phyloP scores from a whole-genome alignment of 2,113 vertebrate species.

The Cranoglanis bouderius region DNA sequence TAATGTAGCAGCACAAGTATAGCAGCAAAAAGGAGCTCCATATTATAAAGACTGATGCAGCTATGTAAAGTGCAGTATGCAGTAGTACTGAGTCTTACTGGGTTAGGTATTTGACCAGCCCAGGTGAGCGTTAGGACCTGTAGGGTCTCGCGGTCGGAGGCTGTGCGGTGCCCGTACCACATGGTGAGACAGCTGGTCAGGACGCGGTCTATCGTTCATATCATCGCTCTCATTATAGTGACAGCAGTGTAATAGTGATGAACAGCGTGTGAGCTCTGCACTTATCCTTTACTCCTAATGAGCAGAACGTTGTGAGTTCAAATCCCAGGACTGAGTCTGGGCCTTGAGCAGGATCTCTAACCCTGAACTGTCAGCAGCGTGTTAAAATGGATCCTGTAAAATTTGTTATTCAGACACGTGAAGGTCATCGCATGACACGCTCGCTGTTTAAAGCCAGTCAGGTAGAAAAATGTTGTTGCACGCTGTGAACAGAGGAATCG shows the following conservation, averaged over 20 bases:
- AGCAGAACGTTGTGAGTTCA: not conserved
- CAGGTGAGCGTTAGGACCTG: too few species aligned
- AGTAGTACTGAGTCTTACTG: too few species aligned
- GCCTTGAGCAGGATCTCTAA: not conserved
- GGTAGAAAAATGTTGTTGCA: not conserved
- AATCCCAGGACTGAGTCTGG: not conserved
- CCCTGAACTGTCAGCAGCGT: not conserved
- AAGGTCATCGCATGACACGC: not conserved
- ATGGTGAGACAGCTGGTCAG: too few species aligned
- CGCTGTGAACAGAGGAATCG: not conserved
- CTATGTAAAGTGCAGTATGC: too few species aligned
- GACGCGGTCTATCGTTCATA: too few species aligned
- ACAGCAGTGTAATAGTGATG: not conserved
- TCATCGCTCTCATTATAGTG: too few species aligned
- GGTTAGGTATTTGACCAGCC: too few species aligned
- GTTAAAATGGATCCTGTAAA: not conserved
- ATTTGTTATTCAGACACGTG: not conserved
- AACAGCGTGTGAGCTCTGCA: not conserved
- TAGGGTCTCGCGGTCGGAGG: too few species aligned
- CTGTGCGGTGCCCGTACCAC: too few species aligned
- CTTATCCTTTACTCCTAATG: not conserved
- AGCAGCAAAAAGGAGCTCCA: too few species aligned
- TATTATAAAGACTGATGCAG: too few species aligned
- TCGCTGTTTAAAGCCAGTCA: not conserved
- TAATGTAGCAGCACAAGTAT: too few species aligned